A percentile compares a stretch with the other conserved stretches of the same genome.
phyloP scores from a whole-genome alignment of 1,140 invertebrate genomes.

The Meloidogyne floridensis region DNA sequence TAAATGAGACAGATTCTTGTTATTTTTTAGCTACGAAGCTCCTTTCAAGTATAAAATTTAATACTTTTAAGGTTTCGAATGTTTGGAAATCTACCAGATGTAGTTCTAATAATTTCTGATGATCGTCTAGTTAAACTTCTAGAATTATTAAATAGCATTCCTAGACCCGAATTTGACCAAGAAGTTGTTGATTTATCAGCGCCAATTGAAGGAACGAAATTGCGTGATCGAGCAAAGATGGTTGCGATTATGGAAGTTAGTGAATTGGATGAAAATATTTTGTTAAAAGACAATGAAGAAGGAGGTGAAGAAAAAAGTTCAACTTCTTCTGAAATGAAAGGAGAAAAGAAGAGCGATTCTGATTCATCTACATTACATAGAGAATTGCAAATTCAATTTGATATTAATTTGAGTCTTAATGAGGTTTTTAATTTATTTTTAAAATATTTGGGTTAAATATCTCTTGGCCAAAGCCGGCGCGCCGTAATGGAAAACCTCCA shows the following conservation, averaged over 20 bases:
- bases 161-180: constrained; percentile 70
- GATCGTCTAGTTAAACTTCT: constrained; percentile 69
- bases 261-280: constrained; percentile 52
- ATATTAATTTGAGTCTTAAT: constrained; percentile 57
- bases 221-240: constrained; percentile 65
- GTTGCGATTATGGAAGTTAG: constrained; percentile 66
- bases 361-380: constrained; percentile 29
- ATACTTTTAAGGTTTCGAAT: constrained; percentile 56
- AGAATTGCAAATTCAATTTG: constrained; percentile 58
- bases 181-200: constrained; percentile 43
- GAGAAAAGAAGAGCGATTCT: not conserved
- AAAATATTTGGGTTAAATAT: not conserved
- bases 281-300: constrained; percentile 29
- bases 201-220: constrained; percentile 34
- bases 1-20: too few relatives aligned
- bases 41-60: not conserved
- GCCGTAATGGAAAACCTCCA: too few relatives aligned
- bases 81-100: constrained; percentile 67
- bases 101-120: constrained; percentile 69
- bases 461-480: not conserved
- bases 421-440: constrained; percentile 24
- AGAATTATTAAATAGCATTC: constrained; percentile 71
- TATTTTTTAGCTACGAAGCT: constrained; percentile 18
- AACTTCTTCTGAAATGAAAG: constrained; percentile 6
- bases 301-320: constrained; percentile 42